Conservation (phyloP, 1,140 invertebrate genomes). For the Drosophila pachea region DNA sequence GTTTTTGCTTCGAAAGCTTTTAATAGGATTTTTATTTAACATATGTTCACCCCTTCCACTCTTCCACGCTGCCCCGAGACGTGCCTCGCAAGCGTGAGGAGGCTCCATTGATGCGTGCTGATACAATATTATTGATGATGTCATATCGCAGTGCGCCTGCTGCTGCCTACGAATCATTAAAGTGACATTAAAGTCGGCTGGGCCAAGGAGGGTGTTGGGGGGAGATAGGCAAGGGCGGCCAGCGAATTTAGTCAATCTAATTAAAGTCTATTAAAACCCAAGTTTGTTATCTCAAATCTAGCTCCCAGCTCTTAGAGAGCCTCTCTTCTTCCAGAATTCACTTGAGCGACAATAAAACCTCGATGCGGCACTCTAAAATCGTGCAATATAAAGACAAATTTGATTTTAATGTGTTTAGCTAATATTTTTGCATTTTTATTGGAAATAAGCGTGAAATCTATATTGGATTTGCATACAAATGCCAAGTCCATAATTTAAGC, state of each 20-base stretch:
- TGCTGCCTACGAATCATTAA: slow-evolving; percentile 31
- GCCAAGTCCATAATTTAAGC: no score
- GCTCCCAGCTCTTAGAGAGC: slow-evolving; percentile 16
- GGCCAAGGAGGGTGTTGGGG: slow-evolving; percentile 17
- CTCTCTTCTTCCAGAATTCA: slow-evolving; percentile 6
- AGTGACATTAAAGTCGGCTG: slow-evolving; percentile 51
- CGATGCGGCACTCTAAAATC: no score
- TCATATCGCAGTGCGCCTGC: slow-evolving; percentile 34
- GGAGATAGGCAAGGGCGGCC: slow-evolving; percentile 18
- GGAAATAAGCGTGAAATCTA: not conserved
- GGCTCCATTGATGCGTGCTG: slow-evolving; percentile 54
- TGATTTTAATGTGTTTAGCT: not conserved
- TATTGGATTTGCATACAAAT: no score
- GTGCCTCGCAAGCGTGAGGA: slow-evolving; percentile 39
- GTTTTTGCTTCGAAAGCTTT: slow-evolving; percentile 56
- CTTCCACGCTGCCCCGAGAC: slow-evolving; percentile 17
- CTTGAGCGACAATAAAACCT: no score
- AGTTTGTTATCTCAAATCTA: not conserved
- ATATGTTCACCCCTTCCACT: slow-evolving; percentile 49
- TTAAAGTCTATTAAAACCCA: slow-evolving; percentile 5
- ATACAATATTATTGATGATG: slow-evolving; percentile 53
- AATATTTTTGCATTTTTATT: not conserved
- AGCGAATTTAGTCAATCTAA: slow-evolving; percentile 12
- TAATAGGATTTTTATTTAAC: slow-evolving; percentile 75
- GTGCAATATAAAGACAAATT: not conserved